A percentile compares a stretch with the other conserved stretches of the same genome.
These are phyloP conservation scores for Neomonachus schauinslandi DNA, from an alignment of 2,113 vertebrate species.

Conservation along the genomic window DNA sequence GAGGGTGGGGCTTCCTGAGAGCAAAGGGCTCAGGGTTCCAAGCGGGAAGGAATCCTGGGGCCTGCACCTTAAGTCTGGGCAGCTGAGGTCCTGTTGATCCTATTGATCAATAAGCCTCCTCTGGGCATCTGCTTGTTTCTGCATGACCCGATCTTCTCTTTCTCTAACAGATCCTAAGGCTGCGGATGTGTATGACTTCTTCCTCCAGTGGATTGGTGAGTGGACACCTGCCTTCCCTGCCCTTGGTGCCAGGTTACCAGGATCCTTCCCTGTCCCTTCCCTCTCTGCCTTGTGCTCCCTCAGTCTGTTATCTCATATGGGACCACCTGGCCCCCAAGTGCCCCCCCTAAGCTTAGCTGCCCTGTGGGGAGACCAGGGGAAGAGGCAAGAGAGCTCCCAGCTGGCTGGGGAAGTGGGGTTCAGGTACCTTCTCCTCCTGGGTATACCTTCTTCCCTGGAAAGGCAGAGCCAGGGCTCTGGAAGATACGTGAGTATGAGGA, in stretches of 20 bases:
- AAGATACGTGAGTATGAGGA: neutral
- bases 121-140: neutral
- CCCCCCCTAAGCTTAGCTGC: neutral
- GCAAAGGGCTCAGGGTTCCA: neutral
- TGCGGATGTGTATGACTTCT: slow-evolving; percentile 81
- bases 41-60: neutral
- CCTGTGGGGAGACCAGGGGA: neutral
- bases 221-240: neutral
- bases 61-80: neutral
- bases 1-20: neutral
- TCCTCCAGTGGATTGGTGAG: slow-evolving; percentile 90
- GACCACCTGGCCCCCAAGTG: neutral
- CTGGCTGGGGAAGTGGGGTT: neutral
- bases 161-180: slow-evolving; percentile 89
- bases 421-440: neutral
- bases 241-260: neutral
- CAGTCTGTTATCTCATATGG: neutral
- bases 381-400: neutral
- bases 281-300: neutral
- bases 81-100: neutral
- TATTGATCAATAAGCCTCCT: neutral
- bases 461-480: neutral
- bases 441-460: neutral
- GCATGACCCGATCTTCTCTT: neutral
- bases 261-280: neutral